Evolutionary conservation across 1,140 invertebrate genomes (phyloP).

Genomic region (Aethina tumida): DNA sequence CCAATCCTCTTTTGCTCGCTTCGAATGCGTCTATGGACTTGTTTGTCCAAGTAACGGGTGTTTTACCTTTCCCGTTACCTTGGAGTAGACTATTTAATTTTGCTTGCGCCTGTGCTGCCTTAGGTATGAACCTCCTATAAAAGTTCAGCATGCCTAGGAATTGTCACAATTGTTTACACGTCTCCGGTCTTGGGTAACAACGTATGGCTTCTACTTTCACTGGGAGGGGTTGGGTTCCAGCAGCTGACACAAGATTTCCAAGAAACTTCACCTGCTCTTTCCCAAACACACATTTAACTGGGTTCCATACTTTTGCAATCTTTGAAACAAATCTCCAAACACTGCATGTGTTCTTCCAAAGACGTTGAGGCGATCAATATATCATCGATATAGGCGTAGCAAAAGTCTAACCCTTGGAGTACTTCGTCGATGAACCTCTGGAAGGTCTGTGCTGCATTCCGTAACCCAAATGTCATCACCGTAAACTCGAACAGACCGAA

Average conservation of each 20-base stretch:
- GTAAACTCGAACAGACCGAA: constrained; percentile 21
- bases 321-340: constrained; percentile 23
- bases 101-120: constrained; percentile 20
- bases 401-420: constrained; percentile 10
- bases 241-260: constrained; percentile 20
- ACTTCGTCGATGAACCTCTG: constrained; percentile 16
- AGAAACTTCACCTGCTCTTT: constrained; percentile 23
- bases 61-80: constrained; percentile 9
- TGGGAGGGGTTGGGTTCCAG: constrained; percentile 24
- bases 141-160: constrained; percentile 29
- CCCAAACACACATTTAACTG: constrained; percentile 22
- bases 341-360: constrained; percentile 21
- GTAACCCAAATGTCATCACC: constrained; percentile 13
- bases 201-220: constrained; percentile 24
- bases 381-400: constrained; percentile 26
- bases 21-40: background rate
- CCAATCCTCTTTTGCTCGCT: constrained; percentile 1
- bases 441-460: constrained; percentile 26
- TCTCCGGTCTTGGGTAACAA: constrained; percentile 17
- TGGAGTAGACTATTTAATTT: constrained; percentile 16
- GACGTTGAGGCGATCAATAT: constrained; percentile 31
- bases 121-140: constrained; percentile 25
- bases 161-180: constrained; percentile 9
- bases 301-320: constrained; percentile 23
- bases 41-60: constrained; percentile 1